phyloP scores from a whole-genome alignment of 2,113 vertebrate genomes.

The Calypte anna region DNA sequence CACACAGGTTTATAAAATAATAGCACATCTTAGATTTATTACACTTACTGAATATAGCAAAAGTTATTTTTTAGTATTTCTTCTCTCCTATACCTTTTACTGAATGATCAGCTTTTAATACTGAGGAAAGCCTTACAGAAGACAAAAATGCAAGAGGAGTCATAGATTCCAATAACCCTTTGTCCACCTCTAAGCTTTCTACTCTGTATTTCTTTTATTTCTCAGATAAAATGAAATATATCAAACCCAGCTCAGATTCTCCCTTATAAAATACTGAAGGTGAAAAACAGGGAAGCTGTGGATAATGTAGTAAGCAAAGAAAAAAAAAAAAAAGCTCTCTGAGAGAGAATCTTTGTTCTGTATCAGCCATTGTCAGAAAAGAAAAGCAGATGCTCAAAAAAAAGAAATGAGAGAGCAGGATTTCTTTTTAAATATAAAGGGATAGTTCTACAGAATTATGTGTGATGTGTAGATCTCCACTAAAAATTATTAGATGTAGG shows the following conservation, averaged over 20 bases:
- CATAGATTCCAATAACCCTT: slow-evolving; percentile 31
- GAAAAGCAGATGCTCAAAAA: background rate
- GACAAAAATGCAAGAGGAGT: background rate
- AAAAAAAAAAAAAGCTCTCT: background rate
- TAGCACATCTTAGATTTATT: background rate
- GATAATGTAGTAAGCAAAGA: slow-evolving; percentile 3
- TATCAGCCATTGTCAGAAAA: background rate
- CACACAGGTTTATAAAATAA: background rate
- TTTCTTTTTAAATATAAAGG: slow-evolving; percentile 4
- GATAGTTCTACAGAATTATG: background rate
- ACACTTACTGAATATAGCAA: background rate
- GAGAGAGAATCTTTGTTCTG: slow-evolving; percentile 17
- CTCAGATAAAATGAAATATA: slow-evolving; percentile 30
- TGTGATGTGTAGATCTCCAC: background rate
- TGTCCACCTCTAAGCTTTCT: slow-evolving; percentile 35
- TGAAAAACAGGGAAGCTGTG: slow-evolving; percentile 27
- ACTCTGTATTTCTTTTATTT: background rate
- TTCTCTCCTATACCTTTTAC: background rate
- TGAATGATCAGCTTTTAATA: slow-evolving; percentile 45
- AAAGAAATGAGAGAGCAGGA: background rate
- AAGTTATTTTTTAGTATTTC: background rate
- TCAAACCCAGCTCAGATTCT: slow-evolving; percentile 33
- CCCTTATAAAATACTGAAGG: slow-evolving; percentile 13
- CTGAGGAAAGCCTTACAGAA: slow-evolving; percentile 11
- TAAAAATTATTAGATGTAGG: background rate